A percentile compares a stretch with the other conserved stretches of the same genome.
Conservation (phyloP, 1,140 invertebrate genomes). For the Pristionchus pacificus region DNA sequence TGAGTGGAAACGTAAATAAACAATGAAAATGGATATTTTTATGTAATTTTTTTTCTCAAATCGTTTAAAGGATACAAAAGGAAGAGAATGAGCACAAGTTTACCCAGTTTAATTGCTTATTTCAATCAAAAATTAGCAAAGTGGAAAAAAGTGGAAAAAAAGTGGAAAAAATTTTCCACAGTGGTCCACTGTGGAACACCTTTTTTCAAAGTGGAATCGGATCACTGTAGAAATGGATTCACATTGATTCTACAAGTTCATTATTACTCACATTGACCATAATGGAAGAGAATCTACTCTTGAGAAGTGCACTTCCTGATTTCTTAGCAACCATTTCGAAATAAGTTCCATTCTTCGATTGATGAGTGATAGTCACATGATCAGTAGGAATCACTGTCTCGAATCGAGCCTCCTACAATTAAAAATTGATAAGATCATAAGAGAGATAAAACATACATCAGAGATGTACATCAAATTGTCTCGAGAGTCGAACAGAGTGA, state of each 20-base stretch:
- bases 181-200: no score
- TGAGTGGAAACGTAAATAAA: no score
- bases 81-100: no score
- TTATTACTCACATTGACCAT: constrained; percentile 46
- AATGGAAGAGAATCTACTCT: constrained; percentile 65
- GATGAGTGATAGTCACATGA: constrained; percentile 65
- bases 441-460: background rate
- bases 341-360: constrained; percentile 73
- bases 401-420: constrained; percentile 64
- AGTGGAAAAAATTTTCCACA: no score
- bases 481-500: background rate
- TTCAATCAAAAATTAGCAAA: no score
- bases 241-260: constrained; percentile 5
- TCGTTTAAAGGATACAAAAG: no score
- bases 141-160: no score
- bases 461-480: background rate
- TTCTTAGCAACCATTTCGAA: constrained; percentile 66
- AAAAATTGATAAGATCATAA: constrained; percentile 22
- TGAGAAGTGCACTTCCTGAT: constrained; percentile 62
- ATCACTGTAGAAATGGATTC: no score
- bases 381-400: constrained; percentile 65
- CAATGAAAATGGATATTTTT: no score
- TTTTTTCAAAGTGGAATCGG: no score
- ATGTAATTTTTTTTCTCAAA: no score
- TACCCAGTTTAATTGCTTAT: no score